phyloP scores from a whole-genome alignment of 2,113 vertebrate species.

The Callorhinus ursinus region DNA sequence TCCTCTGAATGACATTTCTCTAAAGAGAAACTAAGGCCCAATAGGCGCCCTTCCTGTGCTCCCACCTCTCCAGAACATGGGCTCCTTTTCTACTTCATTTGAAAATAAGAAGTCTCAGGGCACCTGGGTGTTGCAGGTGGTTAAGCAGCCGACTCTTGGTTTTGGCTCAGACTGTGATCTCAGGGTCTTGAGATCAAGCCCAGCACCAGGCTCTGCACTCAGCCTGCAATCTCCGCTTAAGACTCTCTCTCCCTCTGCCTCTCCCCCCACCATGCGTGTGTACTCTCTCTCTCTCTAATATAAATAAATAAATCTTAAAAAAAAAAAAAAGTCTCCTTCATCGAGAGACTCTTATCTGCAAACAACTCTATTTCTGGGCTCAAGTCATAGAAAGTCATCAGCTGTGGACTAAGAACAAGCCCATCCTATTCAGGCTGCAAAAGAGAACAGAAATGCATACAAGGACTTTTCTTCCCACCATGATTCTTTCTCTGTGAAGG shows the following conservation, averaged over 20 bases:
- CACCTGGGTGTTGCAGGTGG: neutral
- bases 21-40: neutral
- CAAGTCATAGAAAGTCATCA: neutral
- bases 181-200: neutral
- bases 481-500: neutral
- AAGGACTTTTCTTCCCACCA: neutral
- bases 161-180: neutral
- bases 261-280: neutral
- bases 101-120: neutral
- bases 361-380: neutral
- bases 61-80: neutral
- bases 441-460: accelerated
- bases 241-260: neutral
- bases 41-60: neutral
- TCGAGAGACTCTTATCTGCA: neutral
- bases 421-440: neutral
- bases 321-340: neutral
- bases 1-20: accelerated
- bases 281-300: neutral
- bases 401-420: too few species aligned
- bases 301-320: neutral
- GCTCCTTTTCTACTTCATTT: neutral
- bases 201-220: neutral
- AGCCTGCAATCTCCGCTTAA: neutral
- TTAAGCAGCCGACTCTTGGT: neutral